A percentile compares a stretch with the other conserved stretches of the same genome.
Conservation (phyloP, 2,797 vertebrate genomes). For the Acanthurus lineatus region DNA sequence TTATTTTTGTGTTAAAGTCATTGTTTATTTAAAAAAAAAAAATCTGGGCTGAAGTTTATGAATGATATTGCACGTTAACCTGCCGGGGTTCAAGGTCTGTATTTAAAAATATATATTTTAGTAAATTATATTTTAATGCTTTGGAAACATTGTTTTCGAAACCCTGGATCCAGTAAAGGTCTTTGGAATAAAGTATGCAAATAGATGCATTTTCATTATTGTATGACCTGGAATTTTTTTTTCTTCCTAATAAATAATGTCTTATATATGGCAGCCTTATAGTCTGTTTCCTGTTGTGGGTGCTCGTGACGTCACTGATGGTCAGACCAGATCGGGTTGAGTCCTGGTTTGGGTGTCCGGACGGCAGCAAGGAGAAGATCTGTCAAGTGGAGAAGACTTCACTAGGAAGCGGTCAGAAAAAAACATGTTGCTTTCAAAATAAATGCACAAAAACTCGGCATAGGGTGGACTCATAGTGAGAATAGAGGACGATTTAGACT, state of each 20-base stretch:
- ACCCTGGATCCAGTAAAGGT: too few species aligned
- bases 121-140: too few species aligned
- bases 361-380: background rate
- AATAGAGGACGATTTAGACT: too few species aligned
- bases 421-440: constrained; percentile 4
- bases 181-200: too few species aligned
- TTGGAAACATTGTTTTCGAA: too few species aligned
- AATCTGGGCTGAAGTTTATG: background rate
- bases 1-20: background rate
- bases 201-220: background rate
- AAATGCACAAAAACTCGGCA: constrained; percentile 26
- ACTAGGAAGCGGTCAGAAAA: background rate
- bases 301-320: constrained; percentile 61
- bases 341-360: constrained; percentile 45
- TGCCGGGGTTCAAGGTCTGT: too few species aligned
- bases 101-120: too few species aligned
- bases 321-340: constrained; percentile 29
- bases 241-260: too few species aligned
- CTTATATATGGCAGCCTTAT: background rate
- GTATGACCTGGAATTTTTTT: background rate
- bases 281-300: constrained; percentile 28
- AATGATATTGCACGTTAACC: background rate
- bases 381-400: background rate
- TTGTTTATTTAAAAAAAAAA: background rate
- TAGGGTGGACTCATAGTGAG: too few species aligned